Evolutionary conservation across 2,113 vertebrate species (phyloP).

Genomic region (Scolopax mira): DNA sequence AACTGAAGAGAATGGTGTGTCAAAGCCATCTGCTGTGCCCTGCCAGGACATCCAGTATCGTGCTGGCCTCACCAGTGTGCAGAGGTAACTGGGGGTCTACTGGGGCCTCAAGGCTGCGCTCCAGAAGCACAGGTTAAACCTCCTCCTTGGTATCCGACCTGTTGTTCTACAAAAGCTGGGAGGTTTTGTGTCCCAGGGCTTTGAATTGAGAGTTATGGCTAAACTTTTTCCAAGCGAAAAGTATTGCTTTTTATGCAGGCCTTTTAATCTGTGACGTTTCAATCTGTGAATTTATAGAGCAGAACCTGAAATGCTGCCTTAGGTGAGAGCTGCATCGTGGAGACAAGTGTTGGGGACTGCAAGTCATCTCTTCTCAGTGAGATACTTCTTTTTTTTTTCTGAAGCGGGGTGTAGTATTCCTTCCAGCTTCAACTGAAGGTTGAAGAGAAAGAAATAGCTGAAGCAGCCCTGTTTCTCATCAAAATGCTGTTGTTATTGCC

Average conservation of each 20-base stretch:
- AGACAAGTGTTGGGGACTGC: neutral
- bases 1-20: rapidly evolving
- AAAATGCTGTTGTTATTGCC: neutral
- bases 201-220: neutral
- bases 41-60: neutral
- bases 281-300: neutral
- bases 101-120: neutral
- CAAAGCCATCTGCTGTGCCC: neutral
- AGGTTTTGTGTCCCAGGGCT: neutral
- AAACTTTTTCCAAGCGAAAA: neutral
- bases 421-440: neutral
- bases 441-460: neutral
- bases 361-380: neutral
- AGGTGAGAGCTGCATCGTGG: neutral
- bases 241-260: rapidly evolving
- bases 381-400: neutral
- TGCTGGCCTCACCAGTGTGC: neutral
- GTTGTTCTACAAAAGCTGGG: neutral
- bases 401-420: neutral
- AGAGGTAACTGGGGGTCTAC: neutral
- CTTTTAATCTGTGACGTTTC: neutral
- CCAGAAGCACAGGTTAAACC: neutral
- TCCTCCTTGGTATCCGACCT: neutral
- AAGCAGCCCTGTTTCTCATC: too few species aligned
- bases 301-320: neutral